phyloP scores from a whole-genome alignment of 2,113 vertebrate species.

The Notarius quadriscutis region DNA sequence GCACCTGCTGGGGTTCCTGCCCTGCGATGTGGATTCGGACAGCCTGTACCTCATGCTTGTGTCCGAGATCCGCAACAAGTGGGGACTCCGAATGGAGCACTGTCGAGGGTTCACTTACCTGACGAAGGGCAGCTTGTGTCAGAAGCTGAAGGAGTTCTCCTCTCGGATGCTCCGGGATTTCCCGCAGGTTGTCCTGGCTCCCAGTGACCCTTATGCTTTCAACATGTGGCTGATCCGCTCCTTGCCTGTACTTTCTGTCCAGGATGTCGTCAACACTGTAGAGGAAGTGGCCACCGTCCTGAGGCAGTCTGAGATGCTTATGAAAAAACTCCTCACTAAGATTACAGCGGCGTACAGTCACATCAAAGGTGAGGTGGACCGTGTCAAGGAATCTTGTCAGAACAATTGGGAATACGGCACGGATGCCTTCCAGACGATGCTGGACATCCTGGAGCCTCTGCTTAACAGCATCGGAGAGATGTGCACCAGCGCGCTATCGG shows the following conservation, averaged over 20 bases:
- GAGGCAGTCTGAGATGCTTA: conserved; percentile 67
- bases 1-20: conserved; percentile 89
- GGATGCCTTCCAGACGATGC: conserved; percentile 76
- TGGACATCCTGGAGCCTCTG: conserved; percentile 77
- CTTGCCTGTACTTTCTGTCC: conserved; percentile 74
- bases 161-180: conserved; percentile 74
- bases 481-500: conserved; percentile 64
- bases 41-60: conserved; percentile 84
- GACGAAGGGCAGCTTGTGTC: conserved; percentile 71
- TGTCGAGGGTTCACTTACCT: conserved; percentile 79
- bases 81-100: conserved; percentile 94
- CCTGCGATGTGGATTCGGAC: conserved; percentile 83
- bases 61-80: conserved; percentile 85
- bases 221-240: conserved; percentile 79
- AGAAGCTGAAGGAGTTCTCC: conserved; percentile 75
- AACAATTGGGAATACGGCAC: conserved; percentile 73
- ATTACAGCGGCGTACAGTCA: conserved; percentile 72
- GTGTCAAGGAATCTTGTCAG: conserved; percentile 67
- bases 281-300: conserved; percentile 73
- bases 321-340: conserved; percentile 68
- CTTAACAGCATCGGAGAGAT: conserved; percentile 75
- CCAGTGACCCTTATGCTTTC: conserved; percentile 77
- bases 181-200: conserved; percentile 75
- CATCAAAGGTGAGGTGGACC: conserved; percentile 73
- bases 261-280: conserved; percentile 72